phyloP scores from a whole-genome alignment of 2,797 vertebrate species.

The Karalla daura region DNA sequence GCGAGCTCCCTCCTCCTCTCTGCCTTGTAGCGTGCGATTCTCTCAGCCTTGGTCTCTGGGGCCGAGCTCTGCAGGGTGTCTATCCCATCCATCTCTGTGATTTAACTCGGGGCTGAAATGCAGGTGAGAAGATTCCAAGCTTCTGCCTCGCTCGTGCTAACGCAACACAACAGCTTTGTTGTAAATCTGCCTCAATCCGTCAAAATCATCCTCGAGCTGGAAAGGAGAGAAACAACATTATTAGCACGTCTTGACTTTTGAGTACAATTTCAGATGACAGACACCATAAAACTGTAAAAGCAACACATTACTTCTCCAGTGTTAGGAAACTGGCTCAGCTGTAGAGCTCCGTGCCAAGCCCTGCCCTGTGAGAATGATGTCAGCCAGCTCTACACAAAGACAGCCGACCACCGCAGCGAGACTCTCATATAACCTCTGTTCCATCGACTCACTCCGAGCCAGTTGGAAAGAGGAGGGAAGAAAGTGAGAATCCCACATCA shows the following conservation, averaged over 20 bases:
- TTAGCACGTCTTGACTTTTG: constrained; percentile 35
- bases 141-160: constrained; percentile 11
- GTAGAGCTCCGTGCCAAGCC: constrained; percentile 41
- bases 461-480: constrained; percentile 32
- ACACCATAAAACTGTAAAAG: constrained; percentile 29
- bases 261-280: constrained; percentile 45
- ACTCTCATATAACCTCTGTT: constrained; percentile 60
- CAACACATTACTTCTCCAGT: constrained; percentile 8
- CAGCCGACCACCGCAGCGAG: constrained; percentile 49
- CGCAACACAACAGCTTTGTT: constrained; percentile 10
- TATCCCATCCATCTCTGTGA: constrained; percentile 75
- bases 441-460: constrained; percentile 35
- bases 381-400: constrained; percentile 58
- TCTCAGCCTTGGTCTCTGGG: constrained; percentile 85
- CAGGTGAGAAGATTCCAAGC: constrained; percentile 14
- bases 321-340: constrained; percentile 49
- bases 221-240: constrained; percentile 55
- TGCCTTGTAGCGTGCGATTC: constrained; percentile 88
- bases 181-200: constrained; percentile 64
- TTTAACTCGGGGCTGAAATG: constrained; percentile 5
- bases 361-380: constrained; percentile 67
- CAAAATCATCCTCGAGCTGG: constrained; percentile 59
- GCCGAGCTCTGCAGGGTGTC: constrained; percentile 80
- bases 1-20: constrained; percentile 85
- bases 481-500: constrained; percentile 23